These are phyloP conservation scores for Nemapogon koenigi DNA, from an alignment of 2,888 invertebrate genomes.

Conservation along the genomic window DNA sequence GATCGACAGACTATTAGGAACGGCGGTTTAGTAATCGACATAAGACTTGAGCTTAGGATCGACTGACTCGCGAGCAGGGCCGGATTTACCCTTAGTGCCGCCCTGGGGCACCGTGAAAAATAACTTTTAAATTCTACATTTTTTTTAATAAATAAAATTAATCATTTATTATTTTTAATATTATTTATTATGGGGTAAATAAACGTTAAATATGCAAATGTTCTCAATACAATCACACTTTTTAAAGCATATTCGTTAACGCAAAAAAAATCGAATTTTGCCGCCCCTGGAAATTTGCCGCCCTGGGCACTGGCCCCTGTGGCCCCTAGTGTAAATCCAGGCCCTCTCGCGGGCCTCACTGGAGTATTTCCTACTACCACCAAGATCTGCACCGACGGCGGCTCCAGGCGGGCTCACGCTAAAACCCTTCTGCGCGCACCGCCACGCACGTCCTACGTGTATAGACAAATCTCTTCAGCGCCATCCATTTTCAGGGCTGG, in stretches of 20 bases:
- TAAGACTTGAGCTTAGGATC: constrained; percentile 62
- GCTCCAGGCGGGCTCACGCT: constrained; percentile 44
- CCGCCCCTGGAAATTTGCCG: too few species aligned
- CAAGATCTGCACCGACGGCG: constrained; percentile 26
- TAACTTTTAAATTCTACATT: too few species aligned
- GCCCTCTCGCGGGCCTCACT: constrained; percentile 67
- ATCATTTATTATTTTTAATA: too few species aligned
- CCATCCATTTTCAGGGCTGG: constrained; percentile 70
- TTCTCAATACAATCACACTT: too few species aligned
- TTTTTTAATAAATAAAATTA: too few species aligned
- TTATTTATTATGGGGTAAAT: too few species aligned
- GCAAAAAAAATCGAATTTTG: constrained; percentile 67
- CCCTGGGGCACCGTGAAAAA: constrained; percentile 67
- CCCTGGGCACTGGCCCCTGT: too few species aligned
- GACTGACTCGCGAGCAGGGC: constrained; percentile 65
- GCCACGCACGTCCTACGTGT: constrained; percentile 59
- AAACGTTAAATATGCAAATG: too few species aligned
- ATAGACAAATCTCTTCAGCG: constrained; percentile 61
- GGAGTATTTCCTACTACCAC: constrained; percentile 22
- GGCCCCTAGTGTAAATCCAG: too few species aligned
- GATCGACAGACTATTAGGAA: too few species aligned
- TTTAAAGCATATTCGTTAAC: too few species aligned
- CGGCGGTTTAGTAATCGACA: too few species aligned
- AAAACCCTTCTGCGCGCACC: constrained; percentile 67
- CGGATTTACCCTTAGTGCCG: constrained; percentile 57